Conservation (phyloP, 1,140 invertebrate species). For the Drosophila ananassae region DNA sequence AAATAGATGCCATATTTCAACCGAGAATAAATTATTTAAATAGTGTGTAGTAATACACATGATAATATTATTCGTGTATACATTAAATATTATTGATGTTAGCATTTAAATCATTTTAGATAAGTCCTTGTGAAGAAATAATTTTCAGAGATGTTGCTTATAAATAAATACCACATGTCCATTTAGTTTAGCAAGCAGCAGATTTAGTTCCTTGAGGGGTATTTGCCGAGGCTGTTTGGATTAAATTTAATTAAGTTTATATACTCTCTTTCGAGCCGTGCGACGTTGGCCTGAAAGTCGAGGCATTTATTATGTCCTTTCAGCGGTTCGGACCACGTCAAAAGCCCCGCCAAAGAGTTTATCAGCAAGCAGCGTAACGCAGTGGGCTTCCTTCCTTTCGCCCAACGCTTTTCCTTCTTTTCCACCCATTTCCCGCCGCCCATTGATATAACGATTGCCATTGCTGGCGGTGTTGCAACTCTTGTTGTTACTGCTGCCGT, state of each 20-base stretch:
- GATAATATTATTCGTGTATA: too few species aligned
- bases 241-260: conserved; percentile 10
- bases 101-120: not conserved
- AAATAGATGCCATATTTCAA: too few species aligned
- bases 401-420: not conserved
- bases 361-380: conserved; percentile 56
- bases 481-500: conserved; percentile 16
- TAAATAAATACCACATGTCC: not conserved
- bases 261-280: conserved; percentile 10
- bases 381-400: conserved; percentile 29
- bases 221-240: not conserved
- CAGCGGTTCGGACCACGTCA: conserved; percentile 55
- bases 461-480: conserved; percentile 30
- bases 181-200: not conserved
- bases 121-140: too few species aligned
- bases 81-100: too few species aligned
- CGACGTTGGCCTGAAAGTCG: conserved; percentile 22
- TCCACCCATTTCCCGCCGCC: conserved; percentile 7
- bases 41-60: too few species aligned
- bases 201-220: not conserved
- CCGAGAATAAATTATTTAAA: too few species aligned
- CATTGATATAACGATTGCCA: conserved; percentile 55
- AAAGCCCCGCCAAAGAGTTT: conserved; percentile 73
- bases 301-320: conserved; percentile 79
- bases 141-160: not conserved